Base-by-base conservation (phyloP, 2,888 invertebrate species). In the Sussaba pulchella region DNA sequence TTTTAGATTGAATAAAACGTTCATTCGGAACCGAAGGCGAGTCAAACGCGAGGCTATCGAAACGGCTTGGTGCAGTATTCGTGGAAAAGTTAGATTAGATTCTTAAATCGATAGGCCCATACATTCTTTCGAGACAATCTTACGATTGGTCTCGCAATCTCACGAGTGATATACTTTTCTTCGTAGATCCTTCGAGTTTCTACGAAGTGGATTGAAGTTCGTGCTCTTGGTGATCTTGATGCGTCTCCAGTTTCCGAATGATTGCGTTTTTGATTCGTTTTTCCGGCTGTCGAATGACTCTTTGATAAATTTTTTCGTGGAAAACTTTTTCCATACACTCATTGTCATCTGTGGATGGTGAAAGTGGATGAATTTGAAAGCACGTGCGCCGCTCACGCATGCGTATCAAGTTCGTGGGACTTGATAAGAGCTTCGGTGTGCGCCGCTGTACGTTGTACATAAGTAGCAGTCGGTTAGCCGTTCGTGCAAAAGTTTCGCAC, bases 401-500 rank as follows among this genome's bases (percentile, higher is more conserved):
- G 6, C n/a, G n/a, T 6, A 31, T 17, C 50, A 71, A 36, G 61
- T 50, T 45, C 31, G 14, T n/a, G 26, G 45, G 43, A 19, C 39
- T 61, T 36, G 12, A 61, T 14, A 6, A 10, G 19, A 6, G 31
- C 4, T 6, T 2, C 31, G 31, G 31, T 2, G 5, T n/a, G 1
- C 31, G 17, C 6, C 19, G 52, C 54, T 73, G 8, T 43, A n/a
- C 45, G 19, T 24, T n/a, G n/a, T 26, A 24, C 61, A 10, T 21
- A 10, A 36, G 24, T 54, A 39, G 47, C 64, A 50, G n/a, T 31
- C 59, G 59, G 59, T 52, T 66, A 66, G 36, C 64, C 36, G 57
- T 54, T 54, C 47, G 12, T 39, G 41, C 57, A 21, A 70, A 64
- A 39, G 2, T 31, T 77, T 70, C n/a, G 45, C n/a, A n/a, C n/a